Base-by-base conservation (phyloP, 1,140 invertebrate genomes). In the Bombus haemorrhoidalis region DNA sequence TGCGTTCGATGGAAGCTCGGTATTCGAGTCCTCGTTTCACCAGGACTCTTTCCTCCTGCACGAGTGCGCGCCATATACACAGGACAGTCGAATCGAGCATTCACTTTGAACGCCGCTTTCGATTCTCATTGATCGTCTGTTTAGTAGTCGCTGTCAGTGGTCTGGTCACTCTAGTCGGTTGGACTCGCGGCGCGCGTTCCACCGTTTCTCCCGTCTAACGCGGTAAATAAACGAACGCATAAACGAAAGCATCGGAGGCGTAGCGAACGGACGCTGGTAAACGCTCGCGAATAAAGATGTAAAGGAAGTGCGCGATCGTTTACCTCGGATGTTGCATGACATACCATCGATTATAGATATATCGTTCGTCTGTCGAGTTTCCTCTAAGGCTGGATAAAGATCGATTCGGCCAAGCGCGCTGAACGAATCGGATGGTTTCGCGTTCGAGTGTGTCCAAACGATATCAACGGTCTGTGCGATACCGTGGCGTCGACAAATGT, bases 401-500 rank as follows among this genome's bases (percentile, higher is more conserved):
- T 79, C 77, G 77, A 79, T 79, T 79, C 64, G 41, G 3, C 32
- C 32, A 68, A 66, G 41, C 41, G 41, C 25, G 22, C 12, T 18
- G 41, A 37, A 13, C 39, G 39, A n/a, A 12, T 22, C 22, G 6
- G 10, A 53, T 34, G 73, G 18, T 75, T 53, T 37, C 76, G 39
- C n/a, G 64, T 13, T 62, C 28, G 5, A 57, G 43, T 10, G 34
- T 28, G 64, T 34, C 22, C 22, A 6, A 53, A 32, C 59, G 66
- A 75, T 89, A 79, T 85, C 82, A 73, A 88, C 85, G 80, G 66
- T 68, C 59, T 84, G 43, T 79, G 74, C 72, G 85, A 43, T 81
- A 32, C 66, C n/a, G n/a, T 68, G 18, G 32, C 10, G 9, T 64
- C n/a, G n/a, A 18, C 64, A 32, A 62, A 37, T 41, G 69, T 68